Base-by-base conservation (phyloP, 2,113 vertebrate species). In the Manacus vitellinus region DNA sequence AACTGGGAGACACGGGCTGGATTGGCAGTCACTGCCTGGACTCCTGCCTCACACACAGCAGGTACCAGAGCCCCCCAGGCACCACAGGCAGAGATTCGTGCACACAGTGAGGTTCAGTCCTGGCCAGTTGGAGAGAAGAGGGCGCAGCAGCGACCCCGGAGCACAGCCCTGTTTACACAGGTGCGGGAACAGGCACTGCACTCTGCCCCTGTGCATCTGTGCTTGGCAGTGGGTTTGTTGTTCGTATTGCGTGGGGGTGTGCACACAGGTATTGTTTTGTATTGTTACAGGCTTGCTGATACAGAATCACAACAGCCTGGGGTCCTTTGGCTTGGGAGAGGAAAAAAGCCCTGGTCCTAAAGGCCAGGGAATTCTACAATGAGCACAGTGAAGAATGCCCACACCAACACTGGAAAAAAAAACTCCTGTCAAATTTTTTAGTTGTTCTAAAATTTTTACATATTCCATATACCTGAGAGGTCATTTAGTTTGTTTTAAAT, bases 101-200 rank as follows among this genome's bases (percentile, higher is more conserved):
- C 71, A 52, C 37, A 51, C 8, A 7, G 27, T 3, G 89, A 72
- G 67, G 47, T 35, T 44, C 33, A 30, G 8, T 14, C 67, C 61
- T 5, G 49, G 71, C 9, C 65, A 35, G 23, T 7, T 9, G 54
- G 10, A 52, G 30, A 6, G 33, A 8, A 25, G 25, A 58, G 18
- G 19, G 20, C 5, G 18, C 67, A 59, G 63, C 43, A 61, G 72
- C 11, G n/a, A 19, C 0, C 31, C 2, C 14, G 0, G 2, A 72
- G 62, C 4, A 8, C 9, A 41, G 51, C 2, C 27, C 10, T 46
- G 41, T 62, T 96, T 39, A 37, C 77, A 37, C 47, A 55, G 81
- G 88, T 59, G 77, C 58, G 39, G 24, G 25, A 0, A 39, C 35
- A 75, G 16, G 58, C 39, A 9, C 77, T 15, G 54, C 35, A 37